Evolutionary conservation across 2,113 vertebrate species (phyloP).

Genomic region (Amblyornis subalaris): DNA sequence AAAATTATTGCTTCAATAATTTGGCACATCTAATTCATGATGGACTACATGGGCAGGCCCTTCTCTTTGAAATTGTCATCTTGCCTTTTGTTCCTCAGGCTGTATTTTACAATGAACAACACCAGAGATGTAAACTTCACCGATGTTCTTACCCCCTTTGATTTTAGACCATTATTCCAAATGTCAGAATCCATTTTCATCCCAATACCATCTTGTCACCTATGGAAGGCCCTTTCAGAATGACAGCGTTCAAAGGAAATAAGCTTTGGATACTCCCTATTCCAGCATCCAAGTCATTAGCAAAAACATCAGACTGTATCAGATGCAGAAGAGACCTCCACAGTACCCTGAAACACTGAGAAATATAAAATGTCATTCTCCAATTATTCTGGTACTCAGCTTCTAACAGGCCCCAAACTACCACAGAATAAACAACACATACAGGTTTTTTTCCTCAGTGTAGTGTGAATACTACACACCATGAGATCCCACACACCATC

Average conservation of each 20-base stretch:
- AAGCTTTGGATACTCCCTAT: background rate
- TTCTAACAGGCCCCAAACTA: background rate
- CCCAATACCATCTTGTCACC: background rate
- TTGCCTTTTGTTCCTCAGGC: background rate
- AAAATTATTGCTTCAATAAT: background rate
- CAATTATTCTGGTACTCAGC: background rate
- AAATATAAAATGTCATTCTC: background rate
- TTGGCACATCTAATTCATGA: background rate
- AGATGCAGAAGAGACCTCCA: background rate
- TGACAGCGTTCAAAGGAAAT: background rate
- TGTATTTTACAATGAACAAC: background rate
- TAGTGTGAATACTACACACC: background rate
- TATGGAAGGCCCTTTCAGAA: background rate
- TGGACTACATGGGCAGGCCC: background rate
- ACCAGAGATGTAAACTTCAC: background rate
- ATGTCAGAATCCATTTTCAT: background rate
- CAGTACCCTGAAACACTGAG: background rate
- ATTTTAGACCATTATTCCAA: background rate
- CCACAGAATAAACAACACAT: background rate
- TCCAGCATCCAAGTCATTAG: background rate
- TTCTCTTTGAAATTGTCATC: background rate
- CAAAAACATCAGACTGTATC: background rate
- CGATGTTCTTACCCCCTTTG: background rate
- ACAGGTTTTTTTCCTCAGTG: background rate
- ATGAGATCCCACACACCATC: background rate